phyloP scores from a whole-genome alignment of 1,140 invertebrate genomes.

The Vanessa atalanta region DNA sequence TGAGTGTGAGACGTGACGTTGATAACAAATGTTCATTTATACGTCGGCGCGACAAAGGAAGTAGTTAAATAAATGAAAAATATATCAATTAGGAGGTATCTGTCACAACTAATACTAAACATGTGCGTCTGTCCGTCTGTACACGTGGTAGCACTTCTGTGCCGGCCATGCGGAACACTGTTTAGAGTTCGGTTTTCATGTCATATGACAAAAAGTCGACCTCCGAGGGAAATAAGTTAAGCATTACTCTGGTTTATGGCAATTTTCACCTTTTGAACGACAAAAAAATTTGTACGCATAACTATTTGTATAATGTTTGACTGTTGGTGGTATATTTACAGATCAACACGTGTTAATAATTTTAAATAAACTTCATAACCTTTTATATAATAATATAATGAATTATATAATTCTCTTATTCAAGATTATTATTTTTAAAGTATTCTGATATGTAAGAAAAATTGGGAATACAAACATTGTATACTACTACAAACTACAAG shows the following conservation, averaged over 20 bases:
- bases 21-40: neutral
- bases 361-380: too few species aligned
- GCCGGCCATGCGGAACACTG: constrained; percentile 52
- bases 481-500: too few species aligned
- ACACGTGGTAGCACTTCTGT: constrained; percentile 59
- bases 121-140: constrained; percentile 45
- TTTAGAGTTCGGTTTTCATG: constrained; percentile 32
- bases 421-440: too few species aligned
- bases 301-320: too few species aligned
- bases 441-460: too few species aligned
- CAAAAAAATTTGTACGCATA: too few species aligned
- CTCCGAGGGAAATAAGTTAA: constrained; percentile 7
- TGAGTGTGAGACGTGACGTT: neutral
- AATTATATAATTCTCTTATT: too few species aligned
- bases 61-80: constrained; percentile 39
- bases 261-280: neutral
- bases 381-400: too few species aligned
- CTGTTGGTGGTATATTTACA: too few species aligned
- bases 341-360: too few species aligned
- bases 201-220: constrained; percentile 32
- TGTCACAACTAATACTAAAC: constrained; percentile 56
- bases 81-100: constrained; percentile 45
- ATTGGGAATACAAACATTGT: too few species aligned
- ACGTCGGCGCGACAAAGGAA: constrained; percentile 38
- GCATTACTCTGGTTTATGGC: neutral